Evolutionary conservation across 2,888 invertebrate genomes (phyloP), one percentile per base, ranked within the genome.

Genomic region (Polydrusus cervinus): DNA sequence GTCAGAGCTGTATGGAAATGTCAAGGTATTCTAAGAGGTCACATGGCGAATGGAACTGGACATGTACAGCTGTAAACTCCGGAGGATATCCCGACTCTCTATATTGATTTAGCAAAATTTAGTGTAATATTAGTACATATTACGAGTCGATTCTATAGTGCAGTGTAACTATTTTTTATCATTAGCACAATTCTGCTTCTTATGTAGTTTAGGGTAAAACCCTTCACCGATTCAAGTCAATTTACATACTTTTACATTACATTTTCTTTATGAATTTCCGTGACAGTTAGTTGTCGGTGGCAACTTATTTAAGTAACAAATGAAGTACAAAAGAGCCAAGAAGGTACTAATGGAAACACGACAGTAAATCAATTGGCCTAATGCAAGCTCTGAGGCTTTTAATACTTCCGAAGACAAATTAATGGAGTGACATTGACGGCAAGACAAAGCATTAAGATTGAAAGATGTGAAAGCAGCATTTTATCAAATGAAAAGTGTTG

Each of bases 381-480:
- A 71, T 71, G 71, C 62, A 71, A 53, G 53, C 71, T 71, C 65
- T 71, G 65, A 71, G 71, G 71, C 71, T 71, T 71, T 71, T 65
- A 71, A 71, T 65, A 71, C 65, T 65, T 64, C 57, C 71, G 71
- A 65, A 65, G 71, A 71, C 71, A 71, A 71, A 65, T 71, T 71
- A 71, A 71, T 71, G 71, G 65, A 65, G 71, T 65, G 71, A 71
- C 71, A 65, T 65, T 71, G 71, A 71, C 71, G 71, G 43, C 71
- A 65, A 71, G 71, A 57, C 71, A 71, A 64, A 53, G 64, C 71
- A 49, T 65, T 47, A 34, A 13, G 65, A 65, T 65, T 18, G 65
- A 49, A 65, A 47, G 65, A 65, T 51, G 65, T 65, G 65, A 65
- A 47, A 47, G 65, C 34, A 16, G 51, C 45, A 51, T 65, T 65